Percentiles rank a stretch among this genome's conserved stretches.
Conservation (phyloP, 2,888 invertebrate species). For the Dynastes grantii region DNA sequence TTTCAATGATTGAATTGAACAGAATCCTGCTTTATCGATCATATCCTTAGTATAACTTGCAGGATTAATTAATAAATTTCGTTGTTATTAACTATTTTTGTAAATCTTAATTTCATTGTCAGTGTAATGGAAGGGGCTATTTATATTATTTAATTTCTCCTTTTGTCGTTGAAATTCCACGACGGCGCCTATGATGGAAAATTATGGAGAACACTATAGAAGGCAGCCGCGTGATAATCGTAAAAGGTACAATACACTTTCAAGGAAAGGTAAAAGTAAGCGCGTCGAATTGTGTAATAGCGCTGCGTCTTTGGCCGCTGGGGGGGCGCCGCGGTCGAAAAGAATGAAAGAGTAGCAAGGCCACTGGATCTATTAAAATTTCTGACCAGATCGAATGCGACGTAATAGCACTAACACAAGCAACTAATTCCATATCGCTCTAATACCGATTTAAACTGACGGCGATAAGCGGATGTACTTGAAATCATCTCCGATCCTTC, state of each 20-base stretch:
- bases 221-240: background rate
- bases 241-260: constrained; percentile 36
- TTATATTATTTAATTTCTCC: no score
- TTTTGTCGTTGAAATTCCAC: background rate
- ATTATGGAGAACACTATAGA: background rate
- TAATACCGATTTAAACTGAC: background rate
- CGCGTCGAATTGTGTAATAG: constrained; percentile 4
- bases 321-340: constrained; percentile 5
- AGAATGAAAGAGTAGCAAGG: constrained; percentile 44
- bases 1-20: no score
- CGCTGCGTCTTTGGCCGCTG: constrained; percentile 7
- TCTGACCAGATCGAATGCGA: constrained; percentile 15
- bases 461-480: background rate
- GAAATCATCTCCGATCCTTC: background rate
- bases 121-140: no score
- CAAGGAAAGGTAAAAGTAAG: constrained; percentile 43
- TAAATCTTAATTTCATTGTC: no score
- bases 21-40: no score
- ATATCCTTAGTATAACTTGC: no score
- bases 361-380: constrained; percentile 29
- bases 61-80: no score
- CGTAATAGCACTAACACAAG: background rate
- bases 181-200: background rate
- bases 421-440: background rate
- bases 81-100: no score